Base-by-base conservation (phyloP, 2,888 invertebrate genomes). In the Glyphotaelius pellucidus region DNA sequence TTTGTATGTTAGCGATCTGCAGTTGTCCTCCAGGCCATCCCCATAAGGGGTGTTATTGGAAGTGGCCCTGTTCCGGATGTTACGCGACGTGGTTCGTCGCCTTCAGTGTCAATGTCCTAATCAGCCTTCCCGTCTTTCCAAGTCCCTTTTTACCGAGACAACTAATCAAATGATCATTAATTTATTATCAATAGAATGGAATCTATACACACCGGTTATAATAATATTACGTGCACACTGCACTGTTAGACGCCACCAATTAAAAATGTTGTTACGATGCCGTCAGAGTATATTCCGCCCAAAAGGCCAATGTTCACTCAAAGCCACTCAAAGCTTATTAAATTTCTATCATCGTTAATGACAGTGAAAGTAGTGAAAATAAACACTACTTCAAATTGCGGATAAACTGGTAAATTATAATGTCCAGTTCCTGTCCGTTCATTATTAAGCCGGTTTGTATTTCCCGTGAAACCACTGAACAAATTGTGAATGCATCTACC, bases 361-460 rank as follows among this genome's bases (percentile, higher is more conserved):
- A 47, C 89, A 89, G 92, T 91, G 92, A 92, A 92, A 92, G 92
- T 91, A 91, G 92, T 84, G 91, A 92, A 90, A 92, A 81, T 79
- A 42, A 35, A 32, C 80, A 89, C 80, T 80, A 30, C 79, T 25
- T 42, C 89, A 30, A 83, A 67, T 67, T 67, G 67, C 67, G 67
- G 67, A 67, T n/a, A 67, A 67, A 67, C 67, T 67, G n/a, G 67
- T 67, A 67, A 67, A n/a, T 67, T 67, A 67, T 67, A 67, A 67
- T 67, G 25, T 67, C 67, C 7, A 67, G 67, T 67, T 67, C 25
- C n/a, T n/a, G 25, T n/a, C n/a, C 9, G 67, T 67, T 67, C 67
- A 67, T 25, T 67, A 67, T 25, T 67, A 67, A 67, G 0, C 67
- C 9, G 25, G 67, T 25, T n/a, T 67, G n/a, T 9, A 67, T 67